These are phyloP conservation scores for Pachymerium ferrugineum DNA, from an alignment of 2,888 invertebrate species.

Conservation along the genomic window DNA sequence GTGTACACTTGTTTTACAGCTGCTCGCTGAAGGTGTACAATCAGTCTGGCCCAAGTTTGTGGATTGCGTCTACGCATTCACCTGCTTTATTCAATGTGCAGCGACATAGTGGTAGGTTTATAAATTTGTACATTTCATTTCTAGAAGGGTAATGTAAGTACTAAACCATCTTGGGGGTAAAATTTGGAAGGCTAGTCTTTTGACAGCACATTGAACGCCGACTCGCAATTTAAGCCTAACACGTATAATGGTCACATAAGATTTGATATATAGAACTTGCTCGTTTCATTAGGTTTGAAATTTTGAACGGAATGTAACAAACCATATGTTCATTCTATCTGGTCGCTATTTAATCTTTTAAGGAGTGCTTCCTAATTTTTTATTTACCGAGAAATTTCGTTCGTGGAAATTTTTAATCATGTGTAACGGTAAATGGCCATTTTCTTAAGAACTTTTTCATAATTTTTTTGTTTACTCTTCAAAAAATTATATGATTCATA, in stretches of 20 bases:
- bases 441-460: background rate
- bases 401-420: background rate
- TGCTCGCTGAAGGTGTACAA: slow-evolving; percentile 21
- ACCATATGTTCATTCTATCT: background rate
- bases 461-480: background rate
- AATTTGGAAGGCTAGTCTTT: background rate
- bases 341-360: background rate
- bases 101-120: slow-evolving; percentile 35
- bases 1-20: slow-evolving; percentile 21
- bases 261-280: background rate
- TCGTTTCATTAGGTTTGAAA: background rate
- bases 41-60: slow-evolving; percentile 8
- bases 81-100: slow-evolving; percentile 35
- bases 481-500: background rate
- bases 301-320: too few relatives aligned
- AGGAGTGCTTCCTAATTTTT: background rate
- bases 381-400: background rate
- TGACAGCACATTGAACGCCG: background rate
- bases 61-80: slow-evolving; percentile 3
- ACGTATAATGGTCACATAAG: background rate
- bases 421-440: slow-evolving; percentile 14
- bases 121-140: background rate
- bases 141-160: too few relatives aligned
- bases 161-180: background rate
- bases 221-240: slow-evolving; percentile 22